These are phyloP conservation scores for Nebria salina DNA, from an alignment of 2,888 invertebrate genomes.

Conservation along the genomic window DNA sequence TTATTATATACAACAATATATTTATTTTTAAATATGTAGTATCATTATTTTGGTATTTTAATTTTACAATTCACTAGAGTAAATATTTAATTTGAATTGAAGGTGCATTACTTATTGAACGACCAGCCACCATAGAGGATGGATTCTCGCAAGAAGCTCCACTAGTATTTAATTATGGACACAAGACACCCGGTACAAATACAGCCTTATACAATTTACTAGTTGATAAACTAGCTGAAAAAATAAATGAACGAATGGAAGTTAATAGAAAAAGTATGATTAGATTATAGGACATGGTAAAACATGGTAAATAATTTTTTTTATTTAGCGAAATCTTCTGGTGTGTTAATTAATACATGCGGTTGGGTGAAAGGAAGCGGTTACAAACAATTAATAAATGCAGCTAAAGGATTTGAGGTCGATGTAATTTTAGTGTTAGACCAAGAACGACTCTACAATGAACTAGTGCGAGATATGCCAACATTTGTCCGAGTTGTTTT, in stretches of 20 bases:
- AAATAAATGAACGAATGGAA: conserved; percentile 84
- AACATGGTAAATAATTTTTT: not conserved
- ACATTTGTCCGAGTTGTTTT: conserved; percentile 91
- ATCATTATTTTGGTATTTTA: too few relatives aligned
- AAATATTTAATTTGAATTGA: conserved; percentile 46
- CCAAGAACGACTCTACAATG: conserved; percentile 95
- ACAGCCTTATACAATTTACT: conserved; percentile 84
- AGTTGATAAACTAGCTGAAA: conserved; percentile 85
- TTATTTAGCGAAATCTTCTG: conserved; percentile 79
- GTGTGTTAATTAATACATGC: conserved; percentile 96
- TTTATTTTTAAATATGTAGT: too few relatives aligned
- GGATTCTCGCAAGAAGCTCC: conserved; percentile 95
- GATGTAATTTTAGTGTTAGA: conserved; percentile 95
- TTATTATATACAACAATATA: too few relatives aligned
- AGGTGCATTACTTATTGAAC: conserved; percentile 88
- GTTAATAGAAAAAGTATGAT: conserved; percentile 83
- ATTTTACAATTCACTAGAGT: conserved; percentile 6
- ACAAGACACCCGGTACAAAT: conserved; percentile 80
- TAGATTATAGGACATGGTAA: not conserved
- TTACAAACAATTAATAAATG: conserved; percentile 85
- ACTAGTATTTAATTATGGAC: conserved; percentile 92
- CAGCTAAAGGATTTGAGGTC: conserved; percentile 94
- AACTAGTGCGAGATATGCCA: conserved; percentile 92
- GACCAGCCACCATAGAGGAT: conserved; percentile 93
- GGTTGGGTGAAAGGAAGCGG: conserved; percentile 96